phyloP scores from a whole-genome alignment of 2,888 invertebrate species.

The Rhagonycha lutea region DNA sequence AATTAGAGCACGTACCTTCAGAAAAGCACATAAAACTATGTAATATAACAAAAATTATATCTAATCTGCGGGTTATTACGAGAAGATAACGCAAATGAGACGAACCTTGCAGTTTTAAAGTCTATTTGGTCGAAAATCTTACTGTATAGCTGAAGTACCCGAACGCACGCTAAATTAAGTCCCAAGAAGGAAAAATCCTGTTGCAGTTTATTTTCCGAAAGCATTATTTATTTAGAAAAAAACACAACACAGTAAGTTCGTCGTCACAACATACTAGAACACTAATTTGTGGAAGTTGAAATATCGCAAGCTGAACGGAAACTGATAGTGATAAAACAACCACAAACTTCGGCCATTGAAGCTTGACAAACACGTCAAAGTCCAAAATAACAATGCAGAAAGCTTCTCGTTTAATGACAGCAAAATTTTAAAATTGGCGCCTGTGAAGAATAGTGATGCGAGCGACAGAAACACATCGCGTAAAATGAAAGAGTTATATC shows the following conservation, averaged over 20 bases:
- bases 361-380: neutral
- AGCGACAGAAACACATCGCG: slow-evolving; percentile 40
- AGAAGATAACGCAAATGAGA: neutral
- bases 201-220: slow-evolving; percentile 40
- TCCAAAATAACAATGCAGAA: neutral
- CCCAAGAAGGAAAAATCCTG: slow-evolving; percentile 73
- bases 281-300: slow-evolving; percentile 3
- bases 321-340: slow-evolving; percentile 19
- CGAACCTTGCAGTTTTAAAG: slow-evolving; percentile 34
- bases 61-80: neutral
- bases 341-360: slow-evolving; percentile 7
- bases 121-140: slow-evolving; percentile 76
- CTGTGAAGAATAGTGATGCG: slow-evolving; percentile 35
- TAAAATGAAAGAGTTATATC: slow-evolving; percentile 36
- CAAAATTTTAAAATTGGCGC: slow-evolving; percentile 44
- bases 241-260: neutral
- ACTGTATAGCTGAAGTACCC: slow-evolving; percentile 83
- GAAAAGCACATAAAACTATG: neutral
- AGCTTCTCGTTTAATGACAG: neutral
- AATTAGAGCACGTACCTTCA: neutral
- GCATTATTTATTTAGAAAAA: slow-evolving; percentile 32
- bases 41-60: neutral
- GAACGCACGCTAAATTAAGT: slow-evolving; percentile 79
- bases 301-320: slow-evolving; percentile 21
- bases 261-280: neutral